These are phyloP conservation scores for Microtus montanus DNA, from an alignment of 2,113 vertebrate species.

Conservation along the genomic window DNA sequence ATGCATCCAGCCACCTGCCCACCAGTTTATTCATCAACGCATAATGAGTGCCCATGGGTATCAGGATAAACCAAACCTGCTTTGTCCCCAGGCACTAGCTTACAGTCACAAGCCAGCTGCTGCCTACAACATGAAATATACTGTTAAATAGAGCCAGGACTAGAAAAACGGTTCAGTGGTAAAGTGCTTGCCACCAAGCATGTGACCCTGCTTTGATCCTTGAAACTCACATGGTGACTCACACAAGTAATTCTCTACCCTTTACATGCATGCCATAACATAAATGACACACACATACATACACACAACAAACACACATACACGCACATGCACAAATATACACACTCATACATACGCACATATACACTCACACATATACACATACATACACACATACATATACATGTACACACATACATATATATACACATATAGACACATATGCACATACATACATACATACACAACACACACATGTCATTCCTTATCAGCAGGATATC, in stretches of 20 bases:
- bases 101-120: background rate
- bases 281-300: background rate
- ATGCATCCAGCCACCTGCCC: background rate
- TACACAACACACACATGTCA: too few relatives aligned
- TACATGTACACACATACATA: too few relatives aligned
- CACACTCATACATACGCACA: background rate
- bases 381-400: too few relatives aligned
- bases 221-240: background rate
- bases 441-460: too few relatives aligned
- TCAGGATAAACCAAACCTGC: background rate
- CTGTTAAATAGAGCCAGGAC: background rate
- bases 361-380: too few relatives aligned
- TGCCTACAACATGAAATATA: background rate
- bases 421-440: too few relatives aligned
- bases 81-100: background rate
- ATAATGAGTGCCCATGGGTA: background rate
- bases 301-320: too few relatives aligned
- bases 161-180: background rate
- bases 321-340: too few relatives aligned
- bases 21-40: background rate
- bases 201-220: background rate
- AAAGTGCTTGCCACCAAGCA: background rate
- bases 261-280: background rate
- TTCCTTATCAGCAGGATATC: too few relatives aligned
- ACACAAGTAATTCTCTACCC: background rate